Percentiles rank a stretch among this genome's conserved stretches.
Evolutionary conservation across 2,888 invertebrate genomes (phyloP).

Genomic region (Troides oblongomaculatus): DNA sequence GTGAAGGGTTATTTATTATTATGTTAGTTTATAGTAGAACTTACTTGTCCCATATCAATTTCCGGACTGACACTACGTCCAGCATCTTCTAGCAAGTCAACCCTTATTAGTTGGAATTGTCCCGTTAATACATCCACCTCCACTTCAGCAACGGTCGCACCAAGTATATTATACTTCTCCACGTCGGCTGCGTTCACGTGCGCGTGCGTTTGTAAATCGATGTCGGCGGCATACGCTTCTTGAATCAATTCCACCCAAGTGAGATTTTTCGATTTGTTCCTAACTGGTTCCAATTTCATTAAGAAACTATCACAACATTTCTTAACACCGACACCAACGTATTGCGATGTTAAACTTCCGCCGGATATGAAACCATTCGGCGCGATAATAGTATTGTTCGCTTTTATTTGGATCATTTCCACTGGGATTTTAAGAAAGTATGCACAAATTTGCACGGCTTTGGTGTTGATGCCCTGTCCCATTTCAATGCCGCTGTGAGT

Average conservation of each 20-base stretch:
- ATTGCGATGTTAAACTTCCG: conserved; percentile 74
- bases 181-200: conserved; percentile 67
- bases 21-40: background rate
- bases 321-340: conserved; percentile 47
- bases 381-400: conserved; percentile 78
- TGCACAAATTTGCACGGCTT: conserved; percentile 84
- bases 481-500: conserved; percentile 87
- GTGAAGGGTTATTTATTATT: too few species aligned
- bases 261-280: conserved; percentile 64
- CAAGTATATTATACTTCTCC: conserved; percentile 79
- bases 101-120: conserved; percentile 81
- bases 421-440: conserved; percentile 83
- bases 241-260: conserved; percentile 79
- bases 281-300: conserved; percentile 59
- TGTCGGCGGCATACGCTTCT: conserved; percentile 65
- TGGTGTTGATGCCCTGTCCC: conserved; percentile 90
- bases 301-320: conserved; percentile 47
- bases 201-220: conserved; percentile 77
- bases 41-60: conserved; percentile 85
- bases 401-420: conserved; percentile 83
- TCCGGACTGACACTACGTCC: conserved; percentile 85
- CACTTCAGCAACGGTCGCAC: conserved; percentile 82
- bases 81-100: conserved; percentile 85
- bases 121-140: conserved; percentile 89
- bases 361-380: conserved; percentile 85